phyloP scores from a whole-genome alignment of 2,888 invertebrate species.

The Scaptomyza parva region DNA sequence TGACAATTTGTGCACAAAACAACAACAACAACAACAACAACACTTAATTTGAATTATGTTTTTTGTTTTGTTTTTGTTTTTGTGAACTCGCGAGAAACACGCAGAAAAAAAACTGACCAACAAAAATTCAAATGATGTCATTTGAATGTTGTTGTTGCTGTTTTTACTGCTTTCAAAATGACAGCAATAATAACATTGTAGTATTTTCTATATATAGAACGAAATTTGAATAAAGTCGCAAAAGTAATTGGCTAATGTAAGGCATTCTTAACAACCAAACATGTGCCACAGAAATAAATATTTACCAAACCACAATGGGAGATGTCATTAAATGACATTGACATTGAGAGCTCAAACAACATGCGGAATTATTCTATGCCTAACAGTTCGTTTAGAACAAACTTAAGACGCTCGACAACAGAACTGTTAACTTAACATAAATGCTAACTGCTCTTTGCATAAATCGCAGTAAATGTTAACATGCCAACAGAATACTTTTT shows the following conservation, averaged over 20 bases:
- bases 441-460: background rate
- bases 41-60: conserved; percentile 35
- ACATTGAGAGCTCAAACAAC: background rate
- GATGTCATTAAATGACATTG: background rate
- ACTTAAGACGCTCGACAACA: no score
- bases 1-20: conserved; percentile 53
- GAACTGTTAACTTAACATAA: background rate
- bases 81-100: conserved; percentile 50
- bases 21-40: background rate
- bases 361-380: background rate
- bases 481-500: background rate
- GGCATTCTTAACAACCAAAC: background rate
- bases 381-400: background rate
- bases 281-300: background rate
- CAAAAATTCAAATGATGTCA: conserved; percentile 74
- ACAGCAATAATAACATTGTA: conserved; percentile 30
- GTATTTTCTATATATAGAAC: conserved; percentile 10
- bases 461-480: background rate
- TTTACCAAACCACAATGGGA: background rate
- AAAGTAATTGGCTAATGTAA: conserved; percentile 30
- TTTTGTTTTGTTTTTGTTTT: conserved; percentile 30
- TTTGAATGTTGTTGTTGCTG: conserved; percentile 26
- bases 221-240: conserved; percentile 10
- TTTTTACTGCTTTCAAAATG: conserved; percentile 34
- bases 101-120: conserved; percentile 24